Evolutionary conservation across 2,113 vertebrate genomes (phyloP).

Genomic region (Perognathus longimembris): DNA sequence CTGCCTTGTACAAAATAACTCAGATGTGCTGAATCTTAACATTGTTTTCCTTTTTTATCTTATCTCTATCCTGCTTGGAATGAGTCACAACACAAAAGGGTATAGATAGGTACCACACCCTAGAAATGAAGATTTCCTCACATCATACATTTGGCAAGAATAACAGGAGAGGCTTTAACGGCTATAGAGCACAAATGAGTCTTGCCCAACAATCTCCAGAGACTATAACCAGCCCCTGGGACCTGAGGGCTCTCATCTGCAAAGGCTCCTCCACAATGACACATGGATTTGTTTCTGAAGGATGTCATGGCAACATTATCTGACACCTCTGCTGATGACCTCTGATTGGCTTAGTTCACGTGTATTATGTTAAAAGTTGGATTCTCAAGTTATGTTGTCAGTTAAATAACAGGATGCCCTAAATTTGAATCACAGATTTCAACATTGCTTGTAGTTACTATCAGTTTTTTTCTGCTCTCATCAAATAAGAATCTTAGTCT

Average conservation of each 20-base stretch:
- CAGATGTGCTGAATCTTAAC: neutral
- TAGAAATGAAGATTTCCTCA: slow-evolving; percentile 54
- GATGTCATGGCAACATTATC: slow-evolving; percentile 1
- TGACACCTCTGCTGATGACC: neutral
- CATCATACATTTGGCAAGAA: slow-evolving; percentile 42
- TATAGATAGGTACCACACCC: neutral
- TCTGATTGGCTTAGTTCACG: neutral
- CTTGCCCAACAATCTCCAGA: neutral
- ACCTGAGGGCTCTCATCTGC: slow-evolving; percentile 23
- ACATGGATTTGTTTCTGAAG: slow-evolving; percentile 51
- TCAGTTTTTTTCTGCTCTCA: neutral
- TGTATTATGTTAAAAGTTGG: neutral
- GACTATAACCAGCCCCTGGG: neutral
- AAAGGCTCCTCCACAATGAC: neutral
- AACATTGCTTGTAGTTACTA: neutral
- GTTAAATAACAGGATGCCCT: slow-evolving; percentile 2
- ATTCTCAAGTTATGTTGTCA: slow-evolving; percentile 33
- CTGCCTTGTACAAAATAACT: neutral
- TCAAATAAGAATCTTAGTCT: neutral
- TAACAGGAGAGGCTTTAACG: slow-evolving; percentile 35
- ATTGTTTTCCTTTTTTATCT: neutral
- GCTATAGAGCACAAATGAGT: neutral
- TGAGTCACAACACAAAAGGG: slow-evolving; percentile 59
- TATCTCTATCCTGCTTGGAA: neutral
- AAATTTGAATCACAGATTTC: slow-evolving; percentile 31